Evolutionary conservation across 2,888 invertebrate genomes (phyloP), one percentile per base, ranked within the genome.

Genomic region (Lordiphosa andalusiaca): DNA sequence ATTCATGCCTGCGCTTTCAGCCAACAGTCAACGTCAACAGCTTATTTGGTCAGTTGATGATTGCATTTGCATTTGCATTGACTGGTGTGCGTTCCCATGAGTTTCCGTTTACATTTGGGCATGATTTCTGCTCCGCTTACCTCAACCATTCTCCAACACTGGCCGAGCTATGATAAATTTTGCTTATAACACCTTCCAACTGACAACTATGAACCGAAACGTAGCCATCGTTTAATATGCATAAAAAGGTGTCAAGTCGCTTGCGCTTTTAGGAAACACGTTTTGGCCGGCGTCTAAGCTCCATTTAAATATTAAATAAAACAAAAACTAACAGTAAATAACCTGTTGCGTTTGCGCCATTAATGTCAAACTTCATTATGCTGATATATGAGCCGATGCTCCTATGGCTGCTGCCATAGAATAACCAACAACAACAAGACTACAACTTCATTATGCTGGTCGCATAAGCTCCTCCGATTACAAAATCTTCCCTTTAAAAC

Each of bases 331-430:
- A 68, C 68, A 59, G 68, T 63, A 68, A 63, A 67, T 68, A 68
- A 68, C 63, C 68, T 68, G 68, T 68, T 68, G 68, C 63, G 68
- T 63, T 68, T 68, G 68, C 68, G 68, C 68, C 68, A 68, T 68
- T 68, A 68, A 53, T 53, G 68, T 68, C 68, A 58, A 68, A 68
- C 54, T 68, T 63, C 68, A 55, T 68, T 68, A 68, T 68, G 42
- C 33, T 55, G 63, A 68, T 68, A 66, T 57, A 61, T 37, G 39
- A 56, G 49, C 50, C 30, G 38, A 13, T 42, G 37, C 4, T 21
- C 12, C 19, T n/a, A n/a, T n/a, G 5, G 16, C 6, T 21, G 23
- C 21, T 44, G 4, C 30, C 30, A 25, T 47, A 54, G 47, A 40
- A 47, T 23, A 23, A 13, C 9, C 47, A 66, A 66, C 67, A 66